Evolutionary conservation across 2,888 invertebrate species (phyloP), one percentile per base, ranked within the genome.

Genomic region (Pelosia muscerda): DNA sequence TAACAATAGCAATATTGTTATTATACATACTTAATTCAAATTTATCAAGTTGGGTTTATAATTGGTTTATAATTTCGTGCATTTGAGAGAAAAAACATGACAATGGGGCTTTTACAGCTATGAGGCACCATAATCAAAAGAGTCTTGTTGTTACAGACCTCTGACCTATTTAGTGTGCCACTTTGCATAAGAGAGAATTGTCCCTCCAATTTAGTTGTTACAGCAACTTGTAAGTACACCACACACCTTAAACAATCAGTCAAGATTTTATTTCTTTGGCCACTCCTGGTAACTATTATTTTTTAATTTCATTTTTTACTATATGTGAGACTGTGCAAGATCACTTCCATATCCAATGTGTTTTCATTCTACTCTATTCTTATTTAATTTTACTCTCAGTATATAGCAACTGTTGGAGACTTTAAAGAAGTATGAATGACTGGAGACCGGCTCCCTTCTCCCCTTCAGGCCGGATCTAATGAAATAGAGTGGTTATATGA

Each of bases 81-180:
- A 42, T 42, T 19, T 13, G 8, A 13, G 13, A 13, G 13, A 34
- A 11, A 31, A 11, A 11, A 34, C n/a, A 34, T 34, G 2, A 2
- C 11, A 10, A 34, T 11, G 1, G 11, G 34, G 13, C 10, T 11
- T 34, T 4, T 34, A 34, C 3, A 34, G 34, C 34, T 34, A 11
- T 34, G 42, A 19, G 19, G 8, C 19, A 49, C n/a, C 49, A n/a
- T 49, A 49, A 6, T 49, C 8, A 49, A 49, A 49, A 49, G 49
- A 49, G 49, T 49, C 49, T 49, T 49, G n/a, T 49, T 49, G 49
- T 49, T 49, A 49, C 49, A 49, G 49, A 49, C n/a, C 49, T 49
- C 3, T 49, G 49, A 49, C 49, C n/a, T 49, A 49, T 49, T 49
- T 55, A 3, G 25, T 55, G 54, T 55, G 54, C 54, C 49, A 55